phyloP scores from a whole-genome alignment of 2,888 invertebrate genomes.

The Yponomeuta sedellus region DNA sequence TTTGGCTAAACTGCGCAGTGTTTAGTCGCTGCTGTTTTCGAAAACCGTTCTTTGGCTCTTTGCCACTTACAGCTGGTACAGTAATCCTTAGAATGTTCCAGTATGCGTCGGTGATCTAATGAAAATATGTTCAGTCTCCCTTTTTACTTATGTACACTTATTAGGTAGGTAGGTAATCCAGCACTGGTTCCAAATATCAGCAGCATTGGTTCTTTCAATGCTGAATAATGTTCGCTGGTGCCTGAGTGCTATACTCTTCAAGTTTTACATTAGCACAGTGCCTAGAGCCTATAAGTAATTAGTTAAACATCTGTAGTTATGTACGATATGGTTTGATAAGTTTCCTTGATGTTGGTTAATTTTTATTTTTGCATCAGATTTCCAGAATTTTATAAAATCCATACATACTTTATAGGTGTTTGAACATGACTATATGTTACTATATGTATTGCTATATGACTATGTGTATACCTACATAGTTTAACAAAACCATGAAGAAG shows the following conservation, averaged over 20 bases:
- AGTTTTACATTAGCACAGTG: background rate
- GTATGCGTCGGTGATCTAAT: background rate
- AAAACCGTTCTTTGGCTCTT: conserved; percentile 2
- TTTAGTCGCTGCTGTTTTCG: background rate
- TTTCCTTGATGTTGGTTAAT: too few relatives aligned
- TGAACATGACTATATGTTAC: too few relatives aligned
- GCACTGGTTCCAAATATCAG: too few relatives aligned
- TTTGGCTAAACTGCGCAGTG: background rate
- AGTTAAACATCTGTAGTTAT: background rate
- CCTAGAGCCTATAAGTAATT: background rate
- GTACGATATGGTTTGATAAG: too few relatives aligned
- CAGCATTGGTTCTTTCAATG: too few relatives aligned
- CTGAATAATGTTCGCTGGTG: background rate
- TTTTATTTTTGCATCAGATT: too few relatives aligned
- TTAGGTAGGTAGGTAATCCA: background rate
- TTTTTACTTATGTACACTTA: background rate
- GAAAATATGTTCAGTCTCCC: too few relatives aligned
- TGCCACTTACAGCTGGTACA: conserved; percentile 18
- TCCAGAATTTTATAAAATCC: too few relatives aligned
- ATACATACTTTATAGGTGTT: too few relatives aligned
- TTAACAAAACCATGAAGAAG: too few relatives aligned
- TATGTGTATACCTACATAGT: too few relatives aligned
- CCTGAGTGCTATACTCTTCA: background rate
- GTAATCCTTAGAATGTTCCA: conserved; percentile 16
- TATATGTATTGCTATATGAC: too few relatives aligned